Conservation (phyloP, 1,140 invertebrate genomes). For the Macrotrachela quadricornifera region DNA sequence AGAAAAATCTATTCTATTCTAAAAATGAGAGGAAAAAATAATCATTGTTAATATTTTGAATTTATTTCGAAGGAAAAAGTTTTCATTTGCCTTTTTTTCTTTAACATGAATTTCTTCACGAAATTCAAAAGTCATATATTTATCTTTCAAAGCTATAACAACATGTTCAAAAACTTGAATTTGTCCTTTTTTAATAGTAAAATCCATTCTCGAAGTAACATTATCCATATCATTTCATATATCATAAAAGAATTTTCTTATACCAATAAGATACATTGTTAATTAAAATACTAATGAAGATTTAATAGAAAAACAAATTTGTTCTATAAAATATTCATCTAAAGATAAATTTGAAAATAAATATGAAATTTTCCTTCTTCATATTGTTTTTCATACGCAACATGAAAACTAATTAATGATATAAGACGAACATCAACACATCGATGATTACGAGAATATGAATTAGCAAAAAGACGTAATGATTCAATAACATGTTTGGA, state of each 20-base stretch:
- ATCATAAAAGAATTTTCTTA: conserved; percentile 68
- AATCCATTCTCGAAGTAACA: conserved; percentile 81
- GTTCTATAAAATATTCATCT: conserved; percentile 56
- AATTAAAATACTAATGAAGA: conserved; percentile 66
- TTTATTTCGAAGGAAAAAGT: conserved; percentile 36
- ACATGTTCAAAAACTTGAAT: conserved; percentile 31
- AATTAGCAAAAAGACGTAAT: conserved; percentile 39
- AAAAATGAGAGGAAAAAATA: no score
- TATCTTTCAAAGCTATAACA: conserved; percentile 34
- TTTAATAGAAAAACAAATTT: not conserved
- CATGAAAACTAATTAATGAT: conserved; percentile 79
- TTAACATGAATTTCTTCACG: conserved; percentile 25
- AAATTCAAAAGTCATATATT: conserved; percentile 29
- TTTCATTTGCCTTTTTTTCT: conserved; percentile 35
- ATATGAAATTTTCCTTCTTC: conserved; percentile 41
- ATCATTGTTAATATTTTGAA: no score
- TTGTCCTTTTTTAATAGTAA: conserved; percentile 35
- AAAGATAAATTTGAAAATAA: conserved; percentile 49
- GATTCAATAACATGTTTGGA: conserved; percentile 76
- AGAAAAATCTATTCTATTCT: no score
- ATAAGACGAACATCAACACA: conserved; percentile 80
- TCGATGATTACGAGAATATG: conserved; percentile 76
- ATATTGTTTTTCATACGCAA: no score
- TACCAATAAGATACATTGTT: conserved; percentile 58
- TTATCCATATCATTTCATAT: conserved; percentile 97